Evolutionary conservation across 1,140 invertebrate genomes (phyloP).

Genomic region (Tachypleus tridentatus): DNA sequence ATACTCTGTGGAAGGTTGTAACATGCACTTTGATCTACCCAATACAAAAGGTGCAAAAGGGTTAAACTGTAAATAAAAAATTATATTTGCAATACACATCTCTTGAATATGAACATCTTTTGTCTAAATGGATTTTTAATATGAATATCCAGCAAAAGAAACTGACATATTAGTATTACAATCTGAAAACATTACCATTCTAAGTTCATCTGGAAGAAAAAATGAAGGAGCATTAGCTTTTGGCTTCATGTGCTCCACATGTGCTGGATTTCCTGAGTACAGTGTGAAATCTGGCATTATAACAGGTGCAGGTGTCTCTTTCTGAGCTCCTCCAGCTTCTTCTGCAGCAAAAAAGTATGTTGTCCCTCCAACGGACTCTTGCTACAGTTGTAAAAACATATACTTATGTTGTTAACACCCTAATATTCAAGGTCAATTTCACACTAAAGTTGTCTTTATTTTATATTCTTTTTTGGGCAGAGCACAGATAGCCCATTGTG

Average conservation of each 20-base stretch:
- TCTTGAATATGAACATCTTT: too few relatives aligned
- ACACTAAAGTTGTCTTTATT: constrained; percentile 22
- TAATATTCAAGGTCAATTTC: background rate
- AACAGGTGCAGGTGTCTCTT: constrained; percentile 17
- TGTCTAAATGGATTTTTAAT: too few relatives aligned
- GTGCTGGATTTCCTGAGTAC: constrained; percentile 53
- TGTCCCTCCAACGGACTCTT: constrained; percentile 87
- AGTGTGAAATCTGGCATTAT: constrained; percentile 41
- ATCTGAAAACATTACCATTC: constrained; percentile 32
- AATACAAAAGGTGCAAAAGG: too few relatives aligned
- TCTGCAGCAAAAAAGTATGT: constrained; percentile 67
- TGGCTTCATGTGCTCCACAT: constrained; percentile 38
- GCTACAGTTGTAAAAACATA: constrained; percentile 18
- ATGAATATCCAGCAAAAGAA: background rate
- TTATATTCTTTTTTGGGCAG: constrained; percentile 32
- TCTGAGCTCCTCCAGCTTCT: constrained; percentile 20
- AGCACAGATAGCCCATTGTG: background rate
- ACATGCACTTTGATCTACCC: too few relatives aligned
- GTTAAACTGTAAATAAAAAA: too few relatives aligned
- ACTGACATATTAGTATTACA: background rate
- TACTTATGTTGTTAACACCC: background rate
- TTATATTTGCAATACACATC: too few relatives aligned
- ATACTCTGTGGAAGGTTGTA: too few relatives aligned
- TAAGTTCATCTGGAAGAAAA: constrained; percentile 61
- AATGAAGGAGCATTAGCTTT: constrained; percentile 40